Base-by-base conservation (phyloP, 2,888 invertebrate genomes). In the Tipula unca region DNA sequence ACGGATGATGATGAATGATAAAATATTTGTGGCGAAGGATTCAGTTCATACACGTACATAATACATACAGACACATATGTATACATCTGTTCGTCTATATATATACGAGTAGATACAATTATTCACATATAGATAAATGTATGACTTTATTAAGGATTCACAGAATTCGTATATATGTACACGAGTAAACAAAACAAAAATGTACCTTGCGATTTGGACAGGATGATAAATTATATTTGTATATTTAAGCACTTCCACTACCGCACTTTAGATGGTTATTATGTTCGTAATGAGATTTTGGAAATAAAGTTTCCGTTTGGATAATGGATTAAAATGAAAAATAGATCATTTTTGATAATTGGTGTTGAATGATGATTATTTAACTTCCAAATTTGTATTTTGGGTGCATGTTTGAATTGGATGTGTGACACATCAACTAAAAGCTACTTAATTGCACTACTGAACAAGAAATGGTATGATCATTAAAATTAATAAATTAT, bases 1-100 rank as follows among this genome's bases (percentile, higher is more conserved):
- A 69, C 20, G 69, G 69, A 69, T 69, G 69, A 69, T 69, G 69
- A 69, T 69, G 69, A 69, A 69, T 69, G 69, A 69, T 69, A 69
- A 25, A 69, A 69, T 69, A 69, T 69, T 25, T 69, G 69, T 69
- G 20, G 69, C 69, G 25, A 25, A 69, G 69, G 69, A 69, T 69
- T 69, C 69, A 25, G n/a, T 25, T 69, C 69, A 69, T 25, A 69
- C 32, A 32, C 0, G 32, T 69, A 69, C 25, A 17, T 48, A 13
- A 25, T 25, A 69, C 25, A 69, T 17, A 17, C 48, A 54, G 3
- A 42, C 14, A 42, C 13, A 42, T 1, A 17, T 48, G 48, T 48
- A 69, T 25, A 39, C 17, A 48, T 17, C 10, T 25, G 69, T 25
- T 5, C 17, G 17, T 48, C 8, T 69, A 25, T 69, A 69, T 69